These are phyloP conservation scores for Shargacucullia verbasci DNA, from an alignment of 2,888 invertebrate species.

Conservation along the genomic window DNA sequence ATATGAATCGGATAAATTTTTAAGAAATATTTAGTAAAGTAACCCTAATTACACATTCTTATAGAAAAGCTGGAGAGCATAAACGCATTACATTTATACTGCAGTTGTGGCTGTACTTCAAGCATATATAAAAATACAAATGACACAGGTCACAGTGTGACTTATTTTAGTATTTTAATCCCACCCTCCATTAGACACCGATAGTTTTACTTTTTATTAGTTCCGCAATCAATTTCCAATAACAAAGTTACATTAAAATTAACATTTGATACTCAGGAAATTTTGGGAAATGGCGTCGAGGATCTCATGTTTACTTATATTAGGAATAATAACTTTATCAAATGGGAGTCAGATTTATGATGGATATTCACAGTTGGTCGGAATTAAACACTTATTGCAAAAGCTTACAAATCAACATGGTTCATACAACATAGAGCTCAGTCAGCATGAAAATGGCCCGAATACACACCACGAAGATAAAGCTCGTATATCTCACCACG, in stretches of 20 bases:
- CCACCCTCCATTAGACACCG: conserved; percentile 4
- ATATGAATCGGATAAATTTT: no score
- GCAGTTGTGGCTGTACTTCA: no score
- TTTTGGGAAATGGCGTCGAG: conserved; percentile 12
- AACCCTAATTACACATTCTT: no score
- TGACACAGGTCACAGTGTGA: background rate
- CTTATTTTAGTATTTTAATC: conserved; percentile 18
- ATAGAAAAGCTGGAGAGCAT: no score
- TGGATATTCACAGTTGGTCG: background rate
- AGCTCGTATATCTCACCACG: background rate
- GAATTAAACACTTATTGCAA: background rate
- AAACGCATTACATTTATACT: no score
- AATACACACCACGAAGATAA: background rate
- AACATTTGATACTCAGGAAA: background rate
- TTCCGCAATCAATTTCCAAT: conserved; percentile 17
- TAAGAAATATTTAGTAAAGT: no score
- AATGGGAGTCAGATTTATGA: background rate
- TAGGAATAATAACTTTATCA: conserved; percentile 5
- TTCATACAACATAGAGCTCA: conserved; percentile 18
- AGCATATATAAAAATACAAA: background rate
- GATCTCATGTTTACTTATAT: conserved; percentile 12
- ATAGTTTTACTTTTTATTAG: background rate
- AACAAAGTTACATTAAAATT: conserved; percentile 3
- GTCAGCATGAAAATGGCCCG: conserved; percentile 1
- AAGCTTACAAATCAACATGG: conserved; percentile 11